phyloP scores from a whole-genome alignment of 1,140 invertebrate species.

The Liolophura sinensis region DNA sequence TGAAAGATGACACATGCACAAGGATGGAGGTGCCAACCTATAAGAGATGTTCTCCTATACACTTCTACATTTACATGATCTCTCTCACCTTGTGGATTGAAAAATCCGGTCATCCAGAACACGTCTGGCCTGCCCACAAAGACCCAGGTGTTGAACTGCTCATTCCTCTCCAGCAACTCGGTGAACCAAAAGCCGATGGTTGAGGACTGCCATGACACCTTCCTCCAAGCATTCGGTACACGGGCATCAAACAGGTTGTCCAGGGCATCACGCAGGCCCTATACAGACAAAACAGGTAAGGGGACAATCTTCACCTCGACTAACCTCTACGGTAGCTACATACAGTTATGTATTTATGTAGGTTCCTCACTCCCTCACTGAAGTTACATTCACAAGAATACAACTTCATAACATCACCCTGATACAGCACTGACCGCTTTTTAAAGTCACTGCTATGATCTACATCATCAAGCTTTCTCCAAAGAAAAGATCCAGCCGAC shows the following conservation, averaged over 20 bases:
- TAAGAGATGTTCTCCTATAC: no score
- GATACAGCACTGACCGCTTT: no score
- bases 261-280: constrained; percentile 59
- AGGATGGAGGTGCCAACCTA: no score
- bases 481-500: no score
- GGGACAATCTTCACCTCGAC: not conserved
- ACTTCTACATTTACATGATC: not conserved
- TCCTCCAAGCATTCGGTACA: constrained; percentile 51
- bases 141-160: constrained; percentile 84
- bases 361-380: not conserved
- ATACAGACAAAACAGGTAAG: constrained; percentile 33
- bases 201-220: constrained; percentile 88
- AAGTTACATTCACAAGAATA: not conserved
- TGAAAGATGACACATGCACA: no score
- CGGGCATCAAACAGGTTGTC: constrained; percentile 56
- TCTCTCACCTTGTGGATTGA: constrained; percentile 79
- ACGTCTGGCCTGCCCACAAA: constrained; percentile 74
- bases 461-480: no score
- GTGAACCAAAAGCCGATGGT: constrained; percentile 98
- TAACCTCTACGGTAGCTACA: not conserved
- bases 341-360: not conserved
- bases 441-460: no score
- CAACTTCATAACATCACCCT: not conserved
- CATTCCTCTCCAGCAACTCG: constrained; percentile 78
- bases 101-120: constrained; percentile 99